Conservation (phyloP, 35 echinoderm and acorn worm genomes). For the Patiria miniata region DNA sequence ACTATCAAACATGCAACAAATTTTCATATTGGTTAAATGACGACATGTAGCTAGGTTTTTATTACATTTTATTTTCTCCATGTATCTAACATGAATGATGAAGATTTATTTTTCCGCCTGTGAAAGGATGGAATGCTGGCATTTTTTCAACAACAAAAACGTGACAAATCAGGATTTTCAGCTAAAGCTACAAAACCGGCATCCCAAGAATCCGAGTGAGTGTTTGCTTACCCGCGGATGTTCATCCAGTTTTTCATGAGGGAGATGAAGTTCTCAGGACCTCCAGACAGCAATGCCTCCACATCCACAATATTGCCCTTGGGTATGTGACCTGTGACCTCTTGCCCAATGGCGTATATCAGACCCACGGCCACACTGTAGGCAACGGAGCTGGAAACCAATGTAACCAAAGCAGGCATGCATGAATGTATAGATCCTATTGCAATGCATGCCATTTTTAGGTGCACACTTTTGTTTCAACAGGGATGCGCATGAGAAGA, state of each 20-base stretch:
- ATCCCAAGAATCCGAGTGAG: not conserved
- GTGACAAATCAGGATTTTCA: too few species aligned
- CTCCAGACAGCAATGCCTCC: slow-evolving; percentile 82
- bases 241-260: slow-evolving; percentile 88
- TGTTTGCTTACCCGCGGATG: slow-evolving; percentile 63
- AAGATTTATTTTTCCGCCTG: too few species aligned
- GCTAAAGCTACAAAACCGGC: too few species aligned
- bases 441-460: not conserved
- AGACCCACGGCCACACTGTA: slow-evolving; percentile 89
- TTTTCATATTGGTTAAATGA: too few species aligned
- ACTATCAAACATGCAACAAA: too few species aligned
- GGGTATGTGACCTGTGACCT: slow-evolving; percentile 88
- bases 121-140: too few species aligned
- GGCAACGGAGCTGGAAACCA: slow-evolving; percentile 71
- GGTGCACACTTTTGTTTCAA: too few species aligned
- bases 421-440: not conserved
- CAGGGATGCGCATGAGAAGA: not conserved
- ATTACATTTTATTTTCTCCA: too few species aligned
- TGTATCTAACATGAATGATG: too few species aligned
- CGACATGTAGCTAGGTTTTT: too few species aligned
- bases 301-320: slow-evolving; percentile 85
- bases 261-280: slow-evolving; percentile 69
- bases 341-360: slow-evolving; percentile 78
- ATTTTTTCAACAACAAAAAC: too few species aligned
- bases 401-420: not conserved